phyloP scores from a whole-genome alignment of 1,140 invertebrate species.

The Cyclargus thomasi region DNA sequence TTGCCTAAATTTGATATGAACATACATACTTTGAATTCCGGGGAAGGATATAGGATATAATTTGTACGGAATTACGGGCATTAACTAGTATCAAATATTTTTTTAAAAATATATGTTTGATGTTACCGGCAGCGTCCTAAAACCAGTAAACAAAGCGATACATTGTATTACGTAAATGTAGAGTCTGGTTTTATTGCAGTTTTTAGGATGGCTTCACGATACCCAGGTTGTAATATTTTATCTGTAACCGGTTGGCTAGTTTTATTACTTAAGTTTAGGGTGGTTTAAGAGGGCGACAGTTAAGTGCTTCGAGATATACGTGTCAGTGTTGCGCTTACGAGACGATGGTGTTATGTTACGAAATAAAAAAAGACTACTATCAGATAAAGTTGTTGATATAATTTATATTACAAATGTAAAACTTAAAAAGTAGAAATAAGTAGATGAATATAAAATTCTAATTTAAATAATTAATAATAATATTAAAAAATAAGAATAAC shows the following conservation, averaged over 20 bases:
- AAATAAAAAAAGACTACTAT: not conserved
- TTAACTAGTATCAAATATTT: too few species aligned
- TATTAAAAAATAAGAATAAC: too few species aligned
- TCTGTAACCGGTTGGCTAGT: constrained; percentile 55
- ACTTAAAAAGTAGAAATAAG: too few species aligned
- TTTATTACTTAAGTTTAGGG: constrained; percentile 54
- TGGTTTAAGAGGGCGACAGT: constrained; percentile 38
- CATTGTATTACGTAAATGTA: constrained; percentile 35
- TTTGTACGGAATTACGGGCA: too few species aligned
- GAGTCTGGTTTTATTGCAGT: constrained; percentile 40
- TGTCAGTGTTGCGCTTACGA: not conserved
- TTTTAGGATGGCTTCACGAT: constrained; percentile 42
- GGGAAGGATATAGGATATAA: too few species aligned
- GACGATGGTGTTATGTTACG: not conserved
- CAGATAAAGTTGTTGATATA: too few species aligned
- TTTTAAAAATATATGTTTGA: too few species aligned
- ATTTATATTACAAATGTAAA: too few species aligned
- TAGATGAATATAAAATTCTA: too few species aligned
- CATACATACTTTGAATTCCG: too few species aligned
- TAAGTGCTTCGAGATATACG: constrained; percentile 18
- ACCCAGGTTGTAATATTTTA: constrained; percentile 58
- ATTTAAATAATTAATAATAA: too few species aligned
- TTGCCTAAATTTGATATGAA: too few species aligned
- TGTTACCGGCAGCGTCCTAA: not conserved
- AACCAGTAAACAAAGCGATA: constrained; percentile 23